phyloP scores from a whole-genome alignment of 2,888 invertebrate genomes.

The Junonia oenone region DNA sequence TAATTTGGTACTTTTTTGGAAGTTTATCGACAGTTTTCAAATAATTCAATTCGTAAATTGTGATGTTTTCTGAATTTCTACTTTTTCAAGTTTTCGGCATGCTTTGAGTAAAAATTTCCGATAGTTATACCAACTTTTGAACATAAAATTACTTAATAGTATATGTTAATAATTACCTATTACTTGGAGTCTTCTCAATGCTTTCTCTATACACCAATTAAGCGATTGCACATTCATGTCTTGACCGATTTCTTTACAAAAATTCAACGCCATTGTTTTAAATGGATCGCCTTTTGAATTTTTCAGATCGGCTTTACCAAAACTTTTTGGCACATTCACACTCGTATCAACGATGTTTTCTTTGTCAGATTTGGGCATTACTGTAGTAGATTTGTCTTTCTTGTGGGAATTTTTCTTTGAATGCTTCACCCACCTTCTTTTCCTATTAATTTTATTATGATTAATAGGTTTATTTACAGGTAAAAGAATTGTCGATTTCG shows the following conservation, averaged over 20 bases:
- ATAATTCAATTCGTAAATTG: too few relatives aligned
- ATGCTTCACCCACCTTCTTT: constrained; percentile 2
- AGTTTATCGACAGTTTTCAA: too few relatives aligned
- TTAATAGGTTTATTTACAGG: constrained; percentile 13
- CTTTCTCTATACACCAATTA: constrained; percentile 64
- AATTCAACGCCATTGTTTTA: constrained; percentile 52
- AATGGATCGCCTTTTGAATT: constrained; percentile 46
- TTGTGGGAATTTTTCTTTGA: constrained; percentile 4
- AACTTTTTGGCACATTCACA: not conserved
- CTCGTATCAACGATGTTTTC: not conserved
- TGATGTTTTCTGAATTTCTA: too few relatives aligned
- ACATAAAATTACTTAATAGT: too few relatives aligned
- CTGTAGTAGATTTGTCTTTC: not conserved
- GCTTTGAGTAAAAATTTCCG: too few relatives aligned
- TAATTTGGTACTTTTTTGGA: too few relatives aligned
- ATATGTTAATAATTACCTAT: constrained; percentile 58
- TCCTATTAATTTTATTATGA: not conserved
- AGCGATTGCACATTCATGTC: constrained; percentile 46
- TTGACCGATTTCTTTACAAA: constrained; percentile 60
- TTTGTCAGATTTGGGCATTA: not conserved
- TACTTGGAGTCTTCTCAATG: constrained; percentile 50
- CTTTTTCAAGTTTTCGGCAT: too few relatives aligned
- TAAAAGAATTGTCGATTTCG: not conserved
- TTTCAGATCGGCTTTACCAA: constrained; percentile 19
- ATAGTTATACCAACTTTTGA: too few relatives aligned